A percentile compares a stretch with the other conserved stretches of the same genome.
Evolutionary conservation across 1,140 invertebrate species (phyloP).

Genomic region (Musca vetustissima): DNA sequence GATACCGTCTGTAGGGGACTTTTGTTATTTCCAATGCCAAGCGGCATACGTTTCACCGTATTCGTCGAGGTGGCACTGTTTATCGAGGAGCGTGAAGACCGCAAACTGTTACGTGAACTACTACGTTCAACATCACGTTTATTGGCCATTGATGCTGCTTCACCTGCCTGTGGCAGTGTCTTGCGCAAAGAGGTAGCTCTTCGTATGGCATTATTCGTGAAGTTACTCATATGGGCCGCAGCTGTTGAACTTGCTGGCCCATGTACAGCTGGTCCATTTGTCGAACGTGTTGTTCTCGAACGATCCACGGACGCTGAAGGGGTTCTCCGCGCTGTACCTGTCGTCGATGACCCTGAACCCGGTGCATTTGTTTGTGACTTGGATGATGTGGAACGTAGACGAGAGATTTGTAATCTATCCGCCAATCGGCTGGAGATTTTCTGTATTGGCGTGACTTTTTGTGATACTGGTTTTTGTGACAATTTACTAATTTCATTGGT

Average conservation of each 20-base stretch:
- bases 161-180: constrained; percentile 34
- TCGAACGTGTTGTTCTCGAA: constrained; percentile 40
- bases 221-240: constrained; percentile 26
- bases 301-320: constrained; percentile 32
- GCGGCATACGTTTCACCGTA: constrained; percentile 67
- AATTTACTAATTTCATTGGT: constrained; percentile 33
- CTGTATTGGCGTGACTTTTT: constrained; percentile 26
- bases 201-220: constrained; percentile 27
- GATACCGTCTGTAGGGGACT: constrained; percentile 42
- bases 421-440: constrained; percentile 43
- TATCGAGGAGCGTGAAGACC: constrained; percentile 78
- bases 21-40: constrained; percentile 30
- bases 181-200: constrained; percentile 53
- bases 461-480: constrained; percentile 9
- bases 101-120: constrained; percentile 71
- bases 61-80: constrained; percentile 80
- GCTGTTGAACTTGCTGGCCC: constrained; percentile 30
- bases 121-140: constrained; percentile 62
- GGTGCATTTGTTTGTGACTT: constrained; percentile 8
- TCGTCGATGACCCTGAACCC: background rate
- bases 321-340: constrained; percentile 31
- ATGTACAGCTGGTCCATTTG: constrained; percentile 27
- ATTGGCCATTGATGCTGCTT: background rate
- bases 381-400: constrained; percentile 30
- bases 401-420: constrained; percentile 44